phyloP scores from a whole-genome alignment of 2,888 invertebrate species.

The Lissocephala sabroskyi region DNA sequence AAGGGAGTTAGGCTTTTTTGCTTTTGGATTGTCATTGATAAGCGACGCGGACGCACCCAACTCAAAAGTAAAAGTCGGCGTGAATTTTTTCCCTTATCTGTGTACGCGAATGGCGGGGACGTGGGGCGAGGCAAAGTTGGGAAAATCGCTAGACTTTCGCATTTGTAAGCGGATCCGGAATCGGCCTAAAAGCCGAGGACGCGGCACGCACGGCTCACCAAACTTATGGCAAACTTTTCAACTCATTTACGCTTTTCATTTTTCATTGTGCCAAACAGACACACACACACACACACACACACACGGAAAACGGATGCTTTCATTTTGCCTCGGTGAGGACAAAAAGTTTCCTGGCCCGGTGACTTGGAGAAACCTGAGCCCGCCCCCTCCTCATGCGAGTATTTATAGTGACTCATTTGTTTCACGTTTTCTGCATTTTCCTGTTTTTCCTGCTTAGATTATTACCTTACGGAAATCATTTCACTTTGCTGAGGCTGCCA shows the following conservation, averaged over 20 bases:
- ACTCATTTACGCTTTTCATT: conserved; percentile 59
- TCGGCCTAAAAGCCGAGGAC: background rate
- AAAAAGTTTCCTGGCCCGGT: background rate
- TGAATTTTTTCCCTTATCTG: background rate
- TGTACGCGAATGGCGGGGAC: no score
- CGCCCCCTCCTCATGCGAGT: conserved; percentile 12
- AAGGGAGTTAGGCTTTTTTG: background rate
- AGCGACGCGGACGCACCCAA: conserved; percentile 9
- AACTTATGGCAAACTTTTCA: conserved; percentile 58
- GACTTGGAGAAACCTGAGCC: conserved; percentile 2
- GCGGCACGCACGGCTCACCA: conserved; percentile 24
- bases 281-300: conserved; percentile 10
- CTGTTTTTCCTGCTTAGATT: conserved; percentile 11
- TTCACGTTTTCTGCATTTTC: conserved; percentile 12
- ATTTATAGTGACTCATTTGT: conserved; percentile 56
- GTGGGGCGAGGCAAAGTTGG: background rate
- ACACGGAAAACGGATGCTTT: background rate
- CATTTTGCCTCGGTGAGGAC: background rate
- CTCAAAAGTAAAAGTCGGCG: conserved; percentile 9
- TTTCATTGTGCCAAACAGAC: conserved; percentile 42
- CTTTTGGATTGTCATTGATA: conserved; percentile 37
- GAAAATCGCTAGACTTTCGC: background rate
- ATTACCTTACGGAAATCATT: no score
- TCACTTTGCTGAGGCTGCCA: background rate
- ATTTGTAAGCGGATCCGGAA: background rate